These are phyloP conservation scores for Phrixothrix hirtus DNA, from an alignment of 2,888 invertebrate genomes.

Conservation along the genomic window DNA sequence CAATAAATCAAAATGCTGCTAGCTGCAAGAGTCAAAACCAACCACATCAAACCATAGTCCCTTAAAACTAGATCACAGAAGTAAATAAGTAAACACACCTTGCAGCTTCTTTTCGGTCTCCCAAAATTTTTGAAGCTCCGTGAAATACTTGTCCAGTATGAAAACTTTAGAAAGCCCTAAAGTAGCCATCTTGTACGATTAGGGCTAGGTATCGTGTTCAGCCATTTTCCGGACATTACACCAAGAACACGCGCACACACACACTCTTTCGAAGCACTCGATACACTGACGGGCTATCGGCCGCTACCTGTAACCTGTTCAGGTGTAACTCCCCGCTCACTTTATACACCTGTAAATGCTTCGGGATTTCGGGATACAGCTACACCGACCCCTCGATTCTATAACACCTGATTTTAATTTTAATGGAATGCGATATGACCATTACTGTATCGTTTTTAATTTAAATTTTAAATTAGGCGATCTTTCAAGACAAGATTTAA, in stretches of 20 bases:
- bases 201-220: conserved; percentile 37
- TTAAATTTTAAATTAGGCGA: background rate
- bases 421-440: background rate
- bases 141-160: conserved; percentile 97
- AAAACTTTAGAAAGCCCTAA: conserved; percentile 95
- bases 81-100: conserved; percentile 67
- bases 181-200: conserved; percentile 75
- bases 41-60: background rate
- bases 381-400: conserved; percentile 27
- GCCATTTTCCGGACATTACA: conserved; percentile 51
- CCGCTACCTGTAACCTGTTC: conserved; percentile 50
- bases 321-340: conserved; percentile 51
- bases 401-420: conserved; percentile 12
- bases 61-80: background rate
- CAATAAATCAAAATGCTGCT: background rate
- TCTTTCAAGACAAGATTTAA: background rate
- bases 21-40: background rate
- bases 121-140: conserved; percentile 95
- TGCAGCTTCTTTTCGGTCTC: conserved; percentile 94
- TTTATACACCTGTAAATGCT: conserved; percentile 46
- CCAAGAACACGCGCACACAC: conserved; percentile 32
- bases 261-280: conserved; percentile 31
- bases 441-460: too few species aligned
- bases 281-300: conserved; percentile 34
- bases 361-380: conserved; percentile 39